phyloP scores from a whole-genome alignment of 2,797 vertebrate species.

The Synaphobranchus kaupii region DNA sequence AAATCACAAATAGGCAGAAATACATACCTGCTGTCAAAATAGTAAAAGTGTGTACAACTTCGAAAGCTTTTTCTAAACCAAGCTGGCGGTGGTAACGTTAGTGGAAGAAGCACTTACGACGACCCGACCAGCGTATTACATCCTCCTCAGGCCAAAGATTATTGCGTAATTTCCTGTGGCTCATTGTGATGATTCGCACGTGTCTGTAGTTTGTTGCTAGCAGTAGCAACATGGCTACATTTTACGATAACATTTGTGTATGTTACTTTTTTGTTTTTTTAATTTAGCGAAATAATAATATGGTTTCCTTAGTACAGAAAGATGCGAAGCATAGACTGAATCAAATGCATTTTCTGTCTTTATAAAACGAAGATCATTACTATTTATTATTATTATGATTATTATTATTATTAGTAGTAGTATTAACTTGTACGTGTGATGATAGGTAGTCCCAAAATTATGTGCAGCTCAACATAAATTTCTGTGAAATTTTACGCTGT shows the following conservation, averaged over 20 bases:
- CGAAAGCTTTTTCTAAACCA: background rate
- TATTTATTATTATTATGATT: no score
- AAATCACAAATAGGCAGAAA: background rate
- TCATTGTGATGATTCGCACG: background rate
- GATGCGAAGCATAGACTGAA: background rate
- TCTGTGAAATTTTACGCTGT: no score
- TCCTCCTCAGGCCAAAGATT: background rate
- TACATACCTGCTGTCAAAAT: constrained; percentile 8
- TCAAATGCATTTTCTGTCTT: background rate
- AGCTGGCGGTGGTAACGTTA: background rate
- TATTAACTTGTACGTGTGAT: no score
- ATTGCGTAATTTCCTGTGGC: background rate
- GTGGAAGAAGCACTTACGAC: background rate
- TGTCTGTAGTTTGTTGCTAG: background rate
- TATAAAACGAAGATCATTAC: background rate
- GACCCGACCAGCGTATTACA: background rate
- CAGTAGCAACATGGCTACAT: no score
- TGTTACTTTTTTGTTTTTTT: background rate
- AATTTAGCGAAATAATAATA: background rate
- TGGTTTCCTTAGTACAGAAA: background rate
- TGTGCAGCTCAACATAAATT: no score
- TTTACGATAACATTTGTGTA: no score
- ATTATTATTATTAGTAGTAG: no score
- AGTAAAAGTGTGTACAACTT: background rate
- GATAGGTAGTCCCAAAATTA: no score